These are phyloP conservation scores for Protomyctophum bolini DNA, from an alignment of 2,113 vertebrate species.

Conservation along the genomic window DNA sequence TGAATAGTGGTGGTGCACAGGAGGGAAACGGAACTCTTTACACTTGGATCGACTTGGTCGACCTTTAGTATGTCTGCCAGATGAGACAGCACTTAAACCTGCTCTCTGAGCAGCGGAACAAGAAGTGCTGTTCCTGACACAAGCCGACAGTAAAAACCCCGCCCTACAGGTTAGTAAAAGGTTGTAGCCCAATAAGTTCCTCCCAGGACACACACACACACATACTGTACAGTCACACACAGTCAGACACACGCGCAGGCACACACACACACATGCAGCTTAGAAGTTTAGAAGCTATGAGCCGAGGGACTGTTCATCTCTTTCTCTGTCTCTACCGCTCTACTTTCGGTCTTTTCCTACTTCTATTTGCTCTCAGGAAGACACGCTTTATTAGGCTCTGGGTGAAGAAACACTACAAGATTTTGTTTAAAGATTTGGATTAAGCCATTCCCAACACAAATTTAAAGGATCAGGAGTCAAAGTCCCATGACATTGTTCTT, in stretches of 20 bases:
- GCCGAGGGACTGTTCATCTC: slow-evolving; percentile 29
- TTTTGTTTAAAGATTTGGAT: slow-evolving; percentile 45
- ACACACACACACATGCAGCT: slow-evolving; percentile 12
- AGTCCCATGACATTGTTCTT: slow-evolving; percentile 15
- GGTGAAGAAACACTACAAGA: slow-evolving; percentile 63
- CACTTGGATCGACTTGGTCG: slow-evolving; percentile 32
- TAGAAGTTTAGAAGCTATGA: slow-evolving; percentile 46
- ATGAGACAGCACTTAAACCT: slow-evolving; percentile 61
- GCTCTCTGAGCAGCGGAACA: slow-evolving; percentile 59
- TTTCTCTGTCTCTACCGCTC: slow-evolving; percentile 40
- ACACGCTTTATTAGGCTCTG: slow-evolving; percentile 83
- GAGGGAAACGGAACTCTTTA: not conserved
- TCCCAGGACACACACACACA: slow-evolving; percentile 33
- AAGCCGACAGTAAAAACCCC: slow-evolving; percentile 41
- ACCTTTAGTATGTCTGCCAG: slow-evolving; percentile 66
- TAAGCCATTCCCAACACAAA: slow-evolving; percentile 49
- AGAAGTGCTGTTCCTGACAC: slow-evolving; percentile 68
- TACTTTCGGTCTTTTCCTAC: slow-evolving; percentile 52
- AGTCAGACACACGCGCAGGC: no score
- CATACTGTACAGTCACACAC: not conserved
- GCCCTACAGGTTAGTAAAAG: slow-evolving; percentile 53
- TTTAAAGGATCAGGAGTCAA: slow-evolving; percentile 24
- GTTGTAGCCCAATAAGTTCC: slow-evolving; percentile 34
- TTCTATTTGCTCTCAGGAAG: slow-evolving; percentile 63
- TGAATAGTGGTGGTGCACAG: not conserved